A percentile compares a stretch with the other conserved stretches of the same genome.
phyloP scores from a whole-genome alignment of 2,113 vertebrate species.

The Chaetodon auriga region DNA sequence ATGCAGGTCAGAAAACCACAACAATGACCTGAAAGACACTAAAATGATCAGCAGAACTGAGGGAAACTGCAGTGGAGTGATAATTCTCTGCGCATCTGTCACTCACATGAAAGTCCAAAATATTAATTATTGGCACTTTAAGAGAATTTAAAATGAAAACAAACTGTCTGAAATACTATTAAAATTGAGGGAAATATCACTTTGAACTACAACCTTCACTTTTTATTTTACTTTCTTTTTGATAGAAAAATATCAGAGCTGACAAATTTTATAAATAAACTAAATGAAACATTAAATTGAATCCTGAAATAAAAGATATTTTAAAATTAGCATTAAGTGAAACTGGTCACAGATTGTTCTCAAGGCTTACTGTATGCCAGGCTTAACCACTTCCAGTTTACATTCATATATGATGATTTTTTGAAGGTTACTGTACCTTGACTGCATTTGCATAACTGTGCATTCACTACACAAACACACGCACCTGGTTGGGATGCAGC shows the following conservation, averaged over 20 bases:
- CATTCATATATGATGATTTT: not conserved
- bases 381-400: not conserved
- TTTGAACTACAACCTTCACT: too few species aligned
- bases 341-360: not conserved
- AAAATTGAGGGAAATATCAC: too few species aligned
- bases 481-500: constrained; percentile 1
- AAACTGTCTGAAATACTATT: too few species aligned
- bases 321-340: not conserved
- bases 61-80: not conserved
- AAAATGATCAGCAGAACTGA: not conserved
- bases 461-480: constrained; percentile 20
- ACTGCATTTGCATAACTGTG: not conserved
- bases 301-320: too few species aligned
- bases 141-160: too few species aligned
- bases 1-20: not conserved
- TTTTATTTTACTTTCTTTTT: too few species aligned
- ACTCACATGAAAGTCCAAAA: too few species aligned
- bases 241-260: too few species aligned
- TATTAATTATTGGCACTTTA: too few species aligned
- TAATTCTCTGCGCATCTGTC: too few species aligned
- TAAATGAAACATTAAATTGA: too few species aligned
- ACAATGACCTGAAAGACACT: not conserved
- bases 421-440: not conserved
- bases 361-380: not conserved
- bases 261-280: too few species aligned